Base-by-base conservation (phyloP, 1,140 invertebrate species). In the Ceratosolen fusciceps region DNA sequence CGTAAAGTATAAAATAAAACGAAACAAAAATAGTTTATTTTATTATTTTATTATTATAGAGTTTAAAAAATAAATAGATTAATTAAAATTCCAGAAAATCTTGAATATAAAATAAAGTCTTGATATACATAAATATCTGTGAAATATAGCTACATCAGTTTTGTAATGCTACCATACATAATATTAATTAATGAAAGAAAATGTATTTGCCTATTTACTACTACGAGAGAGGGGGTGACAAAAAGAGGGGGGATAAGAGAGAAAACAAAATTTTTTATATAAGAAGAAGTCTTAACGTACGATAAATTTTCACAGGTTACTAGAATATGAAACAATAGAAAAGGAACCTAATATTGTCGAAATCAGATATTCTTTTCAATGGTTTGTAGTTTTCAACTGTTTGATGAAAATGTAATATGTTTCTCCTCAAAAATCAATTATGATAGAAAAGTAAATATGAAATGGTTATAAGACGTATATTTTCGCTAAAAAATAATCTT, bases 51-150 rank as follows among this genome's bases (percentile, higher is more conserved):
- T 26, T 65, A 34, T 68, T 68, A 52, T 21, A 52, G 39, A 26
- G 24, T 68, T 47, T n/a, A 29, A 21, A 31, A 74, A 70, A 74
- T 70, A 74, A 68, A 74, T 74, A 60, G 74, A 79, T 79, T 60
- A 68, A 79, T 79, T 79, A 74, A 74, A 74, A 79, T 74, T 79
- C 60, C 21, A 19, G n/a, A 58, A 26, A 60, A 75, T 67, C 37
- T 21, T 1, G 65, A 26, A 29, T 68, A 47, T 68, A 68, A 47
- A n/a, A n/a, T n/a, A n/a, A 68, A 26, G 24, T 68, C 16, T 47
- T 47, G 16, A 67, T 67, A 43, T 67, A 67, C n/a, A 43, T 67
- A 62, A 62, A 62, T 19, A 14, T 62, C 58, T 16, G 21, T 65
- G 16, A 65, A 24, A 37, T 0, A 21, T 39, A 47, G 37, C 24